Conservation (phyloP, 2,797 vertebrate species). For the Poeciliopsis gracilis region DNA sequence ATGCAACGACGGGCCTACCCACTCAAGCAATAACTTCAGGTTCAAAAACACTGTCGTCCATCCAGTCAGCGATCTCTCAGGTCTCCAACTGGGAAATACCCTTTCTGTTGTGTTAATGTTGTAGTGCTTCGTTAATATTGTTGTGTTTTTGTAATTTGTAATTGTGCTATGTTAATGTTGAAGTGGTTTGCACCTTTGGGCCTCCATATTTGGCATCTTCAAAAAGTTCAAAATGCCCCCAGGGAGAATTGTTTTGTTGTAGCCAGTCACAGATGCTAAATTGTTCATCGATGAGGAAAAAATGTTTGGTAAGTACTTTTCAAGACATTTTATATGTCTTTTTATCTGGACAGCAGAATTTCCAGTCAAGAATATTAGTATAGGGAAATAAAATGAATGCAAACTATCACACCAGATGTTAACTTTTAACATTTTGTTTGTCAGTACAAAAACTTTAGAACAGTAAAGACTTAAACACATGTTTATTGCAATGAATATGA, state of each 20-base stretch:
- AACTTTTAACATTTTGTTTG: background rate
- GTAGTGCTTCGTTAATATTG: no score
- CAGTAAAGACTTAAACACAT: slow-evolving; percentile 29
- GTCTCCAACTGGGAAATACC: no score
- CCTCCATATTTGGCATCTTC: no score
- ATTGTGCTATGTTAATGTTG: no score
- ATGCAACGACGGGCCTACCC: no score
- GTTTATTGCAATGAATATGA: slow-evolving; percentile 55
- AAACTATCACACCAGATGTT: background rate
- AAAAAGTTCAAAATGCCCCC: background rate
- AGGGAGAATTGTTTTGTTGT: background rate
- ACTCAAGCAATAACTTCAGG: no score
- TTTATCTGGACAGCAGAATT: background rate
- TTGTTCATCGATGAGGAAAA: background rate
- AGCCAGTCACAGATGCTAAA: background rate
- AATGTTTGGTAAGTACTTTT: background rate
- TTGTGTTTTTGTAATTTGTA: no score
- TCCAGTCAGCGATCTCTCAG: no score
- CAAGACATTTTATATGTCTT: background rate
- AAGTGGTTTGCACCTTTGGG: no score
- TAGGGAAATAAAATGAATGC: background rate
- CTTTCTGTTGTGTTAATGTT: no score
- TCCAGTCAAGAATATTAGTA: background rate
- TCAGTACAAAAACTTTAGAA: slow-evolving; percentile 8
- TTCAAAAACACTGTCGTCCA: no score